phyloP scores from a whole-genome alignment of 2,113 vertebrate genomes.

The Xiphias gladius region DNA sequence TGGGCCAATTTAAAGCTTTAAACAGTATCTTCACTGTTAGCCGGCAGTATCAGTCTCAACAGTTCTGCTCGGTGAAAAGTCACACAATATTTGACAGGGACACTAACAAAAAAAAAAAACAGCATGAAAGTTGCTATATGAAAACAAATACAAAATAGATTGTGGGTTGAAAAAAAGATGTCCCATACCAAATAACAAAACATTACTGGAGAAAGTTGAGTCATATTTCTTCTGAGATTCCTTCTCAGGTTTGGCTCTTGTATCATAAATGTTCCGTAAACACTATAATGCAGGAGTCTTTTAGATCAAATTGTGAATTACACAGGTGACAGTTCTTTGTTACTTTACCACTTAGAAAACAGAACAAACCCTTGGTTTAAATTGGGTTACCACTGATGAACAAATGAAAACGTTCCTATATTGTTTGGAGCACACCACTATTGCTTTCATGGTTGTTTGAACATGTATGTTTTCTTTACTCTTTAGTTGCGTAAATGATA shows the following conservation, averaged over 20 bases:
- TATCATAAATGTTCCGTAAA: background rate
- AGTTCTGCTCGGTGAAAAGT: constrained; percentile 10
- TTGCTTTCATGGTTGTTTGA: background rate
- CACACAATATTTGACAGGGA: background rate
- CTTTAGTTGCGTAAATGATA: constrained; percentile 20
- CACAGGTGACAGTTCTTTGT: background rate
- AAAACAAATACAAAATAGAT: background rate
- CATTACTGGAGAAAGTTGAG: background rate
- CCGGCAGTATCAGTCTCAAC: constrained; percentile 2
- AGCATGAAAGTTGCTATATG: constrained; percentile 28
- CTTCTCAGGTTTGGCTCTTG: background rate
- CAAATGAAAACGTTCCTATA: background rate
- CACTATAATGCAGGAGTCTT: no score
- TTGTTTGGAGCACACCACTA: background rate
- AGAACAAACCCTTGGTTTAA: background rate
- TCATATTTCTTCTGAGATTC: background rate
- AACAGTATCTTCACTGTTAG: constrained; percentile 17
- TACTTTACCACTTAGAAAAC: background rate
- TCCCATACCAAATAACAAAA: background rate
- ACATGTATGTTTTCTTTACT: background rate
- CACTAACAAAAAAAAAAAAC: constrained; percentile 51
- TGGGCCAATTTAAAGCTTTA: constrained; percentile 10
- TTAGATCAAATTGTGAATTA: background rate
- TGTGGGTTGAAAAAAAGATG: background rate
- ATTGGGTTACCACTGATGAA: background rate